Percentiles rank a stretch among this genome's conserved stretches.
phyloP scores from a whole-genome alignment of 2,113 vertebrate species.

The Neoarius graeffei region DNA sequence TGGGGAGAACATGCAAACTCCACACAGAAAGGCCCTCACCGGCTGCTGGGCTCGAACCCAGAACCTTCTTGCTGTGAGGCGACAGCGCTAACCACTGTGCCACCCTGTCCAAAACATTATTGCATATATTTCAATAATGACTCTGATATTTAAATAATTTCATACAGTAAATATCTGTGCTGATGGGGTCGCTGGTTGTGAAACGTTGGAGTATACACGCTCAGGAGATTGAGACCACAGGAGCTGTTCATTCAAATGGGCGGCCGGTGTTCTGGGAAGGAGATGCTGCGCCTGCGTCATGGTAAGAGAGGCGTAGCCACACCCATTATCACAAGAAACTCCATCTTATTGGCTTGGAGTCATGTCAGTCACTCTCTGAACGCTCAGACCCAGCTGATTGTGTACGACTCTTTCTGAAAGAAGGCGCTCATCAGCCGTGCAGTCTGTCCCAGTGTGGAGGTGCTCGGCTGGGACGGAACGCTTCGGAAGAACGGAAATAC shows the following conservation, averaged over 20 bases:
- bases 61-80: too few species aligned
- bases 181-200: too few species aligned
- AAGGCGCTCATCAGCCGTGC: neutral
- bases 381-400: neutral
- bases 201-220: neutral
- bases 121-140: too few species aligned
- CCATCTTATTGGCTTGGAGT: neutral
- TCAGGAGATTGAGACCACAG: neutral
- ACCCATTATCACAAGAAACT: neutral
- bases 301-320: neutral
- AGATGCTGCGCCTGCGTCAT: conserved; percentile 17
- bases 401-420: conserved; percentile 3
- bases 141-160: too few species aligned
- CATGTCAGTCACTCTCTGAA: neutral
- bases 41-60: too few species aligned
- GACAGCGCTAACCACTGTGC: too few species aligned
- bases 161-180: too few species aligned
- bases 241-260: conserved; percentile 7
- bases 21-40: too few species aligned
- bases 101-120: too few species aligned
- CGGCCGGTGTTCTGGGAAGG: neutral
- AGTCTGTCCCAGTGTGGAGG: neutral
- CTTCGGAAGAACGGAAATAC: neutral
- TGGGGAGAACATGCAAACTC: too few species aligned
- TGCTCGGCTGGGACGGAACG: neutral